Evolutionary conservation across 2,888 invertebrate genomes (phyloP).

Genomic region (Erpobdella octoculata): DNA sequence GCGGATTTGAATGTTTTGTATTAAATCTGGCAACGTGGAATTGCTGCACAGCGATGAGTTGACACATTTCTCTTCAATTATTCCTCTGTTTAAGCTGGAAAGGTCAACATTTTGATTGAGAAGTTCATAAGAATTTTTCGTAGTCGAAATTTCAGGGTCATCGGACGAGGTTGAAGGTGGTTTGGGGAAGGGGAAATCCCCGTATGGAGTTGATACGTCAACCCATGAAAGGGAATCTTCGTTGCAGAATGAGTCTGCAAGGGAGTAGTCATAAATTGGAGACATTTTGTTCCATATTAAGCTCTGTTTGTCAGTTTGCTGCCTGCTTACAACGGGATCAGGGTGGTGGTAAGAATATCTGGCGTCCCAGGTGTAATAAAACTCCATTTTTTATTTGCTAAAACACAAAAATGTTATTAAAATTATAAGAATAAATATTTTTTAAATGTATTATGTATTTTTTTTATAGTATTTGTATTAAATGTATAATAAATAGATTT

Average conservation of each 20-base stretch:
- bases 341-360: background rate
- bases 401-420: no score
- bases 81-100: background rate
- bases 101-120: background rate
- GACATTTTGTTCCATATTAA: conserved; percentile 4
- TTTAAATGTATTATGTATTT: no score
- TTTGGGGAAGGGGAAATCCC: background rate
- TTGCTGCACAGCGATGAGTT: background rate
- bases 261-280: conserved; percentile 1
- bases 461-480: no score
- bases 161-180: background rate
- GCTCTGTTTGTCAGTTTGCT: background rate
- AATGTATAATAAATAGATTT: no score
- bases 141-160: background rate
- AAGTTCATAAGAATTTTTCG: background rate
- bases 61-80: background rate
- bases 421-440: no score
- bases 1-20: conserved; percentile 3
- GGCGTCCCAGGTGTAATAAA: background rate
- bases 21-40: background rate
- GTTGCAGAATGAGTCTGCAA: conserved; percentile 24
- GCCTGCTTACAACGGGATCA: background rate
- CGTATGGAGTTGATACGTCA: background rate
- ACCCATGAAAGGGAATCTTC: conserved; percentile 18
- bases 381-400: no score